phyloP scores from a whole-genome alignment of 2,888 invertebrate species.

The Acrocyrtus sp. region DNA sequence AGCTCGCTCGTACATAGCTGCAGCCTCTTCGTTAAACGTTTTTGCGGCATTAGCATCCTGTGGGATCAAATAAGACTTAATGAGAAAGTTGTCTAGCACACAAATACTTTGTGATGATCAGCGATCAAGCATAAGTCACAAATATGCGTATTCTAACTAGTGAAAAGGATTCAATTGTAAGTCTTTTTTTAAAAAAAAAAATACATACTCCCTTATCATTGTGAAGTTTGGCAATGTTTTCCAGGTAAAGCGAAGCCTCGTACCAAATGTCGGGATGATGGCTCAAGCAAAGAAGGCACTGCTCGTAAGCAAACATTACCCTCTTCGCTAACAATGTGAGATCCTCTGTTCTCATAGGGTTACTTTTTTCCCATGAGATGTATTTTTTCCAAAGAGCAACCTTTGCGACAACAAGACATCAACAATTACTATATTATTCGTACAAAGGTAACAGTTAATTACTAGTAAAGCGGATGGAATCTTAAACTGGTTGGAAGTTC shows the following conservation, averaged over 20 bases:
- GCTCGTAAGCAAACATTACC: conserved; percentile 99
- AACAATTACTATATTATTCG: too few species aligned
- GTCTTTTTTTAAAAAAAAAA: conserved; percentile 3
- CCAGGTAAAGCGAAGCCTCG: conserved; percentile 96
- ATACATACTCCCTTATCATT: conserved; percentile 90
- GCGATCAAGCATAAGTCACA: too few species aligned
- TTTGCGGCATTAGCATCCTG: conserved; percentile 94
- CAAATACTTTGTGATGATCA: too few species aligned
- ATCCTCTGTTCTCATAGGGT: conserved; percentile 96
- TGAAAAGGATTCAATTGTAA: too few species aligned
- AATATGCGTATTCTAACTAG: too few species aligned
- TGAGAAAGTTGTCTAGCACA: conserved; percentile 6
- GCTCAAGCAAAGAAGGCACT: conserved; percentile 93
- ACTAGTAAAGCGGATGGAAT: too few species aligned
- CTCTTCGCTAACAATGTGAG: conserved; percentile 90
- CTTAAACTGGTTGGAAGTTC: too few species aligned
- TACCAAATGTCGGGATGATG: conserved; percentile 99
- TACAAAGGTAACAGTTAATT: too few species aligned
- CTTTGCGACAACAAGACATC: conserved; percentile 67
- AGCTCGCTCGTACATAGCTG: conserved; percentile 94
- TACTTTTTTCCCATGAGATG: conserved; percentile 96
- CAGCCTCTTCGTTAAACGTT: conserved; percentile 93
- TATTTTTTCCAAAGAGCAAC: conserved; percentile 99
- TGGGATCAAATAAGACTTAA: conserved; percentile 23
- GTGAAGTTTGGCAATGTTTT: conserved; percentile 91